These are phyloP conservation scores for Phlogophora meticulosa DNA, from an alignment of 2,888 invertebrate species.

Conservation along the genomic window DNA sequence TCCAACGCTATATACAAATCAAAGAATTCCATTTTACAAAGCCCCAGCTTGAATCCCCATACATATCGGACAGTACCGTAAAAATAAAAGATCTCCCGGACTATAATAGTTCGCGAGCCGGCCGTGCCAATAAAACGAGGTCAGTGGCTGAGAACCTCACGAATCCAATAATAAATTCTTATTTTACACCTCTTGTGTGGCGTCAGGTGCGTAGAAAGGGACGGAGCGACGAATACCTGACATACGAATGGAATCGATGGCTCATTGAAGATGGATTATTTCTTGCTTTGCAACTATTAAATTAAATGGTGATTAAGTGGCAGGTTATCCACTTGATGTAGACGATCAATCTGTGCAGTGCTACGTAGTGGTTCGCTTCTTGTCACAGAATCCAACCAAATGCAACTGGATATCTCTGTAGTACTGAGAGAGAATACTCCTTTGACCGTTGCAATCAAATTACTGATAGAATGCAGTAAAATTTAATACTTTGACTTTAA, in stretches of 20 bases:
- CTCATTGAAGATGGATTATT: constrained; percentile 24
- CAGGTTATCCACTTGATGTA: not conserved
- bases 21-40: constrained; percentile 6
- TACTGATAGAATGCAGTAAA: too few species aligned
- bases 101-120: constrained; percentile 51
- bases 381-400: not conserved
- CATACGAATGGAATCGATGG: constrained; percentile 34
- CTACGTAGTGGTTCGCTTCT: too few species aligned
- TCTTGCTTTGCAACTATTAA: not conserved
- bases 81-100: constrained; percentile 32
- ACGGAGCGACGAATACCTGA: constrained; percentile 30
- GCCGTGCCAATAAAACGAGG: constrained; percentile 75
- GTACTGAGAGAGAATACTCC: too few species aligned
- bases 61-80: constrained; percentile 28
- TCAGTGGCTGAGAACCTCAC: constrained; percentile 72
- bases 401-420: not conserved
- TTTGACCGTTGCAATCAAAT: too few species aligned
- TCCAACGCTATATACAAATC: not conserved
- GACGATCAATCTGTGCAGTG: too few species aligned
- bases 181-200: constrained; percentile 74
- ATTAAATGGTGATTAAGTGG: not conserved
- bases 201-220: constrained; percentile 46
- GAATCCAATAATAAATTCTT: constrained; percentile 83
- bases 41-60: constrained; percentile 6
- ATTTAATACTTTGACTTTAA: too few species aligned